Evolutionary conservation across 2,113 vertebrate species (phyloP).

Genomic region (Lagopus leucura): DNA sequence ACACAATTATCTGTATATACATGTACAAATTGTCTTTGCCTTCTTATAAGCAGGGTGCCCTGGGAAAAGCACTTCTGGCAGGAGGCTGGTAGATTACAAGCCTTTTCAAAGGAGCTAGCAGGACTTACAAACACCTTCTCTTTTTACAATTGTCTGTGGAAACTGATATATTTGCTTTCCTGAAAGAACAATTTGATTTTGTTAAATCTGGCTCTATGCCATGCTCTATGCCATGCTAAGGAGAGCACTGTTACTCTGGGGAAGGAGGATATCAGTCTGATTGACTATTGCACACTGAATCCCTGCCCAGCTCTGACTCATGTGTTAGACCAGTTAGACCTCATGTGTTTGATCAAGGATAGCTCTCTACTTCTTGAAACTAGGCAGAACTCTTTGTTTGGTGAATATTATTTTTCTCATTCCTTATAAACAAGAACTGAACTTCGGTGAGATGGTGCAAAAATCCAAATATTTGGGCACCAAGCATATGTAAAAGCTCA

Average conservation of each 20-base stretch:
- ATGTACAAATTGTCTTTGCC: neutral
- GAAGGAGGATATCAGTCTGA: neutral
- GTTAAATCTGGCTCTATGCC: neutral
- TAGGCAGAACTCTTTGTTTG: neutral
- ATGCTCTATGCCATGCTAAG: neutral
- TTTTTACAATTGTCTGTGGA: neutral
- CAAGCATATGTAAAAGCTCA: neutral
- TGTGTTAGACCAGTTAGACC: neutral
- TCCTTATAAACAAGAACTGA: neutral
- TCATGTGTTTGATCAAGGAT: neutral
- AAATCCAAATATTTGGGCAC: neutral
- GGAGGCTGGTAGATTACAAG: neutral
- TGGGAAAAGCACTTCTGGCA: neutral
- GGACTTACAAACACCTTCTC: neutral
- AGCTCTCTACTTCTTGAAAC: neutral
- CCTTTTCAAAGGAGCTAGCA: neutral
- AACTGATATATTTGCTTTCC: neutral
- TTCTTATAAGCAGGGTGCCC: neutral
- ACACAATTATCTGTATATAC: neutral
- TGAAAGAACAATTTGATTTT: neutral
- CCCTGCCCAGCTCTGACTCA: neutral
- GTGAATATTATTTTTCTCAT: neutral
- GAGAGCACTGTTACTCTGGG: neutral
- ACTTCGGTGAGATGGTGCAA: neutral
- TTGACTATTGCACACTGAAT: fast-evolving